These are phyloP conservation scores for Mactra quadrangularis DNA, from an alignment of 1,140 invertebrate species.

Conservation along the genomic window DNA sequence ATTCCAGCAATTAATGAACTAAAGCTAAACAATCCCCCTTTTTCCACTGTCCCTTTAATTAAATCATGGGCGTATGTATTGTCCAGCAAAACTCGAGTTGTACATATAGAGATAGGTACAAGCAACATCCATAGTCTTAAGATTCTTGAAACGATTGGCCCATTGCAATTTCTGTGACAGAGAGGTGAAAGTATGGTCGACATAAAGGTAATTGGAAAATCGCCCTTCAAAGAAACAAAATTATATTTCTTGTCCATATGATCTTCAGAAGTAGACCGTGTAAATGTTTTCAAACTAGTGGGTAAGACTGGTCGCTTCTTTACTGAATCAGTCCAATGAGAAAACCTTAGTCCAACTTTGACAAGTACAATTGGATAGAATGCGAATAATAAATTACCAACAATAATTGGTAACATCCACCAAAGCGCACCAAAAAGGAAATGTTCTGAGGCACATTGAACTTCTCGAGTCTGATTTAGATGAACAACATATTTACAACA, in stretches of 20 bases:
- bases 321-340: background rate
- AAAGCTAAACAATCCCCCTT: slow-evolving; percentile 21
- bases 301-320: background rate
- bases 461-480: background rate
- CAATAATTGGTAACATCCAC: slow-evolving; percentile 14
- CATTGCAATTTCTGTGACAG: background rate
- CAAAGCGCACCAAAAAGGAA: slow-evolving; percentile 17
- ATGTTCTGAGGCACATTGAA: background rate
- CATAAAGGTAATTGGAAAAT: background rate
- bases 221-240: no score
- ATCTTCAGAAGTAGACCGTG: no score
- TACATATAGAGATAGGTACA: background rate
- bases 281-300: background rate
- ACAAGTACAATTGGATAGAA: slow-evolving; percentile 9
- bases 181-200: slow-evolving; percentile 14
- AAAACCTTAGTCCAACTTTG: slow-evolving; percentile 10
- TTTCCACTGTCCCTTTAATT: background rate
- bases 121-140: slow-evolving; percentile 11
- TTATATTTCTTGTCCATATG: no score
- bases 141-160: slow-evolving; percentile 1
- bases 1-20: slow-evolving; percentile 38
- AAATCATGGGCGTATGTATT: slow-evolving; percentile 12
- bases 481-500: slow-evolving; percentile 2
- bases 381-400: background rate
- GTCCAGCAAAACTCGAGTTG: slow-evolving; percentile 15